phyloP scores from a whole-genome alignment of 1,140 invertebrate species.

The Hydropsyche tenuis region DNA sequence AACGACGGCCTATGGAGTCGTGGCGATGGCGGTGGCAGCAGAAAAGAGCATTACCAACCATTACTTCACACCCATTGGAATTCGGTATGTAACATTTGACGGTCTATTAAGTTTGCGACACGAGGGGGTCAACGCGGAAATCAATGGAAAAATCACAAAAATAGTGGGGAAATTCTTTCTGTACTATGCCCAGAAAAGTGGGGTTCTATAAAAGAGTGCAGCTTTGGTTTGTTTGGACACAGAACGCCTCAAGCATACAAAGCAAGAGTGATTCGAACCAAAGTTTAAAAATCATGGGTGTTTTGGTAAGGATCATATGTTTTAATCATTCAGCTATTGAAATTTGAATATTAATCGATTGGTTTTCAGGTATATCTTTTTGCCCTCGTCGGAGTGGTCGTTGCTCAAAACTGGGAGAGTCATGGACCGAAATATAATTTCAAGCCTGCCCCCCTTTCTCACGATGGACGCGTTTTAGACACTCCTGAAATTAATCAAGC shows the following conservation, averaged over 20 bases:
- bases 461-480: conserved; percentile 57
- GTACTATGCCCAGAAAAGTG: conserved; percentile 17
- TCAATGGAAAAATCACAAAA: conserved; percentile 30
- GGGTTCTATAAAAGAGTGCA: conserved; percentile 36
- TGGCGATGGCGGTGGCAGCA: background rate
- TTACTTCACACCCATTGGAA: conserved; percentile 35
- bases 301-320: conserved; percentile 15
- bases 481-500: conserved; percentile 61
- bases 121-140: conserved; percentile 34
- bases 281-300: background rate
- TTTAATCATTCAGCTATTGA: background rate
- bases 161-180: conserved; percentile 11
- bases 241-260: background rate
- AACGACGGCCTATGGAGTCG: too few relatives aligned
- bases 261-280: background rate
- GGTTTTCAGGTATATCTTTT: conserved; percentile 54
- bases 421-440: conserved; percentile 28
- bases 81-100: conserved; percentile 39
- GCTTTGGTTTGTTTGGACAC: conserved; percentile 10
- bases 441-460: conserved; percentile 49
- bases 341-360: conserved; percentile 7
- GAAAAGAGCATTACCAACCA: conserved; percentile 2
- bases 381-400: conserved; percentile 52
- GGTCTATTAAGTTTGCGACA: conserved; percentile 40
- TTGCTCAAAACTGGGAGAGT: conserved; percentile 47